Evolutionary conservation across 2,797 vertebrate genomes (phyloP).

Genomic region (Catostomus latipinnis): DNA sequence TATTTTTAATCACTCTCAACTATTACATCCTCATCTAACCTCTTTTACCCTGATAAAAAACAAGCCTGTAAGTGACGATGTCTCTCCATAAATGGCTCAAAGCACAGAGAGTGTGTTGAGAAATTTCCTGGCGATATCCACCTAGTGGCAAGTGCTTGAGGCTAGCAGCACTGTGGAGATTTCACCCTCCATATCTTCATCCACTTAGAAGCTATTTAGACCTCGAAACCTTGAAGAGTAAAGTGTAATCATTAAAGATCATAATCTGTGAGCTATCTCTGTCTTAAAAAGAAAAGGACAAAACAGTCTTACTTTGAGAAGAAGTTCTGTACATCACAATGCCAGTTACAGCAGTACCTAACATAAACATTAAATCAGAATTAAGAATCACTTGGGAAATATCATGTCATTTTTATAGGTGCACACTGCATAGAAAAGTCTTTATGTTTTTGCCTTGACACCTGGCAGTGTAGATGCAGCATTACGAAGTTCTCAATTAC

Average conservation of each 20-base stretch:
- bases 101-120: not conserved
- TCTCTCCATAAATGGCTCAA: not conserved
- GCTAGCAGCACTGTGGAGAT: conserved; percentile 10
- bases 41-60: conserved; percentile 18
- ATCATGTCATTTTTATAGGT: too few relatives aligned
- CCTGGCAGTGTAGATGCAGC: too few relatives aligned
- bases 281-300: not conserved
- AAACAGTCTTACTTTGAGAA: conserved; percentile 13
- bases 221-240: conserved; percentile 13
- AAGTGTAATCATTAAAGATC: not conserved
- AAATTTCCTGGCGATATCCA: not conserved
- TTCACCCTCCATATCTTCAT: not conserved
- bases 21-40: not conserved
- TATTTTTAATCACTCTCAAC: conserved; percentile 18
- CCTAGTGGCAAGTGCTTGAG: not conserved
- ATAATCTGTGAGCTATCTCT: not conserved
- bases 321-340: not conserved
- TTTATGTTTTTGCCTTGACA: too few relatives aligned
- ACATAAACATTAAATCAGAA: conserved; percentile 1
- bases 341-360: conserved; percentile 39
- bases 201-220: not conserved
- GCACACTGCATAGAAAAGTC: too few relatives aligned
- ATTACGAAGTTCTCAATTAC: too few relatives aligned
- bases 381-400: too few relatives aligned
- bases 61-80: not conserved